Percentiles rank a stretch among this genome's conserved stretches.
Evolutionary conservation across 2,888 invertebrate species (phyloP).

Genomic region (Leptogaster cylindrica): DNA sequence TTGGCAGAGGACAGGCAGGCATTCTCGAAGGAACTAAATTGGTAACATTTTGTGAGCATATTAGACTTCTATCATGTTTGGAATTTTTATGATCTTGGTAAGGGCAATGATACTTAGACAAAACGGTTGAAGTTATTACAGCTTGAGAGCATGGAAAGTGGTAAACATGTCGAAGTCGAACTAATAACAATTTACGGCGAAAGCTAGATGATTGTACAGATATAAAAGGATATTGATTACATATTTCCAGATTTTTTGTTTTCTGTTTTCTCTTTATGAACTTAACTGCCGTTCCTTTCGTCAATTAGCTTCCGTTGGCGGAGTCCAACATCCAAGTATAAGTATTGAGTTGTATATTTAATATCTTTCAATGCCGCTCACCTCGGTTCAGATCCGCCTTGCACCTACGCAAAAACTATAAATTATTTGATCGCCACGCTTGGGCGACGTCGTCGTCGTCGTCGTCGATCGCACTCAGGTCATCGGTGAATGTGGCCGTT

Average conservation of each 20-base stretch:
- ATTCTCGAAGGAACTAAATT: conserved; percentile 13
- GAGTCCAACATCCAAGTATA: no score
- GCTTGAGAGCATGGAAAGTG: neutral
- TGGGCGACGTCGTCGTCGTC: neutral
- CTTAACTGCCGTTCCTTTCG: neutral
- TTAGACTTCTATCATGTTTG: conserved; percentile 6
- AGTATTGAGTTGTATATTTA: no score
- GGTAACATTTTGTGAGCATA: conserved; percentile 24
- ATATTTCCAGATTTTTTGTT: no score
- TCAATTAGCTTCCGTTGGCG: no score
- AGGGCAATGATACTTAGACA: conserved; percentile 18
- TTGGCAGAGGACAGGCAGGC: conserved; percentile 36
- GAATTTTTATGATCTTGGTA: conserved; percentile 18
- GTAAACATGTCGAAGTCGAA: no score
- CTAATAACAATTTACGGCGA: no score
- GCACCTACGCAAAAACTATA: conserved; percentile 24
- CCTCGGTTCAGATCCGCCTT: conserved; percentile 22
- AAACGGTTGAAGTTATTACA: neutral
- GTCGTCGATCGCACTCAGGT: neutral
- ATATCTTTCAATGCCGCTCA: conserved; percentile 2
- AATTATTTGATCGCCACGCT: conserved; percentile 15
- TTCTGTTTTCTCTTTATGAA: no score
- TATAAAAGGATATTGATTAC: no score
- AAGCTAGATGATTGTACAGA: no score
- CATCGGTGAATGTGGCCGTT: no score